Conservation (phyloP, 2,113 vertebrate genomes). For the Cygnus atratus region DNA sequence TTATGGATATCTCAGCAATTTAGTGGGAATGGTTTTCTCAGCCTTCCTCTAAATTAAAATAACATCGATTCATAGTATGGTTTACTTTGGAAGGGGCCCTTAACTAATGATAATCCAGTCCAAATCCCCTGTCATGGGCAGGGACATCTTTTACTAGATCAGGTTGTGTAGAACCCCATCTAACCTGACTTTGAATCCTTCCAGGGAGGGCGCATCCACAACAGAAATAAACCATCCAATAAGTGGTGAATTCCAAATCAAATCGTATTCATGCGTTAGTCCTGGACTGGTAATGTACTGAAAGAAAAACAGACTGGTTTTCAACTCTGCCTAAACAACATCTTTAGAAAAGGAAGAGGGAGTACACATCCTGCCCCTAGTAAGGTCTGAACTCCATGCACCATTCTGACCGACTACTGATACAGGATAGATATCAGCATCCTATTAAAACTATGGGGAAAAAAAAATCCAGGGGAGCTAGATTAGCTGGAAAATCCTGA, state of each 20-base stretch:
- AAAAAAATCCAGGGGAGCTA: fast-evolving
- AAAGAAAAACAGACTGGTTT: background rate
- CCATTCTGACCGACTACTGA: background rate
- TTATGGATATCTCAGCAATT: background rate
- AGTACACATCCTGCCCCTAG: background rate
- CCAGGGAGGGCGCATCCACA: too few species aligned
- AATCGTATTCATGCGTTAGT: background rate
- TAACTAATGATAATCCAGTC: background rate
- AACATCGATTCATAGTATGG: background rate
- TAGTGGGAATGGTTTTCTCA: background rate
- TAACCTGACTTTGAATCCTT: too few species aligned
- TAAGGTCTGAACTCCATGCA: background rate
- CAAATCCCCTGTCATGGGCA: too few species aligned
- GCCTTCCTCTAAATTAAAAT: background rate
- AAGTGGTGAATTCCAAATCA: background rate
- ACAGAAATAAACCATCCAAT: background rate
- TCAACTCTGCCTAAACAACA: background rate
- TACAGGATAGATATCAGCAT: background rate
- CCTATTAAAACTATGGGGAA: background rate
- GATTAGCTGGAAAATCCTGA: background rate
- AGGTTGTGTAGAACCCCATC: too few species aligned
- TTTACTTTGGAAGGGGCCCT: background rate
- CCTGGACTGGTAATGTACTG: background rate
- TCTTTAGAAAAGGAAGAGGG: background rate
- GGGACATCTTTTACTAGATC: too few species aligned